A percentile compares a stretch with the other conserved stretches of the same genome.
Evolutionary conservation across 1,140 invertebrate species (phyloP).

Genomic region (Schlechtendalia chinensis): DNA sequence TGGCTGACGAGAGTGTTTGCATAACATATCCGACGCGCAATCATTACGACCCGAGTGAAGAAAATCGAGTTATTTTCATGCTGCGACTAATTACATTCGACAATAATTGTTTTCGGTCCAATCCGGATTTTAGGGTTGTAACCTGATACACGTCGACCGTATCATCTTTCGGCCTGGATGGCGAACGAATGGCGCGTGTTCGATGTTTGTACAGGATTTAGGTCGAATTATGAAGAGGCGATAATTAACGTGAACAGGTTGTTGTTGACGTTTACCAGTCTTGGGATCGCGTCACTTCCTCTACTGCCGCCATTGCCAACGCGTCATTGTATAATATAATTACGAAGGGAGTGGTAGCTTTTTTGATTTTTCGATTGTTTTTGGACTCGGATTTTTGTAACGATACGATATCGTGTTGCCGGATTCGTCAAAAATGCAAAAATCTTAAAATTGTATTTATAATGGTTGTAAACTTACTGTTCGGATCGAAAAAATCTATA

Average conservation of each 20-base stretch:
- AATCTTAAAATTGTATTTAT: not conserved
- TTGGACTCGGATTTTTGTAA: not conserved
- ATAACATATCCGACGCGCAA: too few species aligned
- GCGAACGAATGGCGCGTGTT: not conserved
- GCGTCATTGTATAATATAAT: not conserved
- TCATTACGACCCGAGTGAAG: too few species aligned
- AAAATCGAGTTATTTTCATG: not conserved
- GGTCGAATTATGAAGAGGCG: not conserved
- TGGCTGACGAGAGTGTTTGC: too few species aligned
- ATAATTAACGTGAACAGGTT: slow-evolving; percentile 22
- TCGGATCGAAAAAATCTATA: not conserved
- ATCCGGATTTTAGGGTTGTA: slow-evolving; percentile 1
- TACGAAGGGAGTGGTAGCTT: too few species aligned
- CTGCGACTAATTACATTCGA: too few species aligned
- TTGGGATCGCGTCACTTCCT: not conserved
- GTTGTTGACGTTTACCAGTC: slow-evolving; percentile 11
- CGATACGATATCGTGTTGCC: not conserved
- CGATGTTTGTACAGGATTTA: not conserved
- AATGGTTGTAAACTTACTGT: not conserved
- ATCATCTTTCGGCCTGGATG: not conserved
- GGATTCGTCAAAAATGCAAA: not conserved
- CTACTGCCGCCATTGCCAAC: not conserved
- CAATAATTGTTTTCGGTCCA: slow-evolving; percentile 12
- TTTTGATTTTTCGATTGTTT: too few species aligned
- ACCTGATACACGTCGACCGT: not conserved